phyloP scores from a whole-genome alignment of 2,888 invertebrate genomes.

The Dioctria linearis region DNA sequence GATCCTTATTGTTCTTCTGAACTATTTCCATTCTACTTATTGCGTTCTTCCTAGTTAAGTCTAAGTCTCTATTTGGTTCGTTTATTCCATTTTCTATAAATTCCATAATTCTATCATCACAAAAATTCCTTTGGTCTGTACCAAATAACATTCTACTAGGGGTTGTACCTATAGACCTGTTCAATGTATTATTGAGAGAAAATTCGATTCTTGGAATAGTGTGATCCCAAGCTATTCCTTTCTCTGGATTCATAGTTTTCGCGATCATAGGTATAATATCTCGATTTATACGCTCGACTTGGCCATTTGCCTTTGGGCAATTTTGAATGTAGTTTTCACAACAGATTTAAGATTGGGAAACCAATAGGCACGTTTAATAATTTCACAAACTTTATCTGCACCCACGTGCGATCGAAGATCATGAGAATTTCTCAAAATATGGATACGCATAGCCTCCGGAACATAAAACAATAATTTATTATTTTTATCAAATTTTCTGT shows the following conservation, averaged over 20 bases:
- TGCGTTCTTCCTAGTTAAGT: too few relatives aligned
- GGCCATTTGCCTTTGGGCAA: too few relatives aligned
- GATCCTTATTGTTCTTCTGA: too few relatives aligned
- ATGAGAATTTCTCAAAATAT: constrained; percentile 45
- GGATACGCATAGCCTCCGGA: constrained; percentile 41
- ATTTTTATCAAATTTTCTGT: constrained; percentile 31
- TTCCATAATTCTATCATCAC: too few relatives aligned
- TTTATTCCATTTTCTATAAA: too few relatives aligned
- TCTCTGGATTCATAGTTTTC: neutral
- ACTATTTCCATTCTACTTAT: too few relatives aligned
- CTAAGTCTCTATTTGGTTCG: too few relatives aligned
- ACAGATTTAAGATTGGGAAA: too few relatives aligned
- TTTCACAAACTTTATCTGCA: constrained; percentile 42
- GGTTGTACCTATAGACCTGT: neutral
- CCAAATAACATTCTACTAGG: neutral
- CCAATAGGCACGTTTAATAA: neutral
- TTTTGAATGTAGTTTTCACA: too few relatives aligned
- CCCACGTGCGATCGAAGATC: neutral
- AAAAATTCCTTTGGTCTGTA: too few relatives aligned
- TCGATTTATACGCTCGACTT: too few relatives aligned
- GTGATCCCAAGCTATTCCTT: neutral
- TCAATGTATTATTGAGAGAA: neutral
- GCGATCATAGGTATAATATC: neutral
- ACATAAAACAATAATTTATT: constrained; percentile 54
- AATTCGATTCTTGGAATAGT: neutral